These are phyloP conservation scores for Aphis gossypii DNA, from an alignment of 1,140 invertebrate species.

Conservation along the genomic window DNA sequence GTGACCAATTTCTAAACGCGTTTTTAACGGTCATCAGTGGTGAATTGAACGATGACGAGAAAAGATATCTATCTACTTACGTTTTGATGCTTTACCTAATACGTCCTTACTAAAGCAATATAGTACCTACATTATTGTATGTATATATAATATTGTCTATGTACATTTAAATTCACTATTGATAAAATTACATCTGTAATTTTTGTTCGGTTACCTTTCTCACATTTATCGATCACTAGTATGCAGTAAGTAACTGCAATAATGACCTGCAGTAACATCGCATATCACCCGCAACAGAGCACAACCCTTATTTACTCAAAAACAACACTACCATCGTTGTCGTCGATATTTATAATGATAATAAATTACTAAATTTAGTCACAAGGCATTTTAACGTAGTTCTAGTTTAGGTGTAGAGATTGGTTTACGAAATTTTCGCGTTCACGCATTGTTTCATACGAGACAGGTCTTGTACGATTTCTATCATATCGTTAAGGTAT, in stretches of 20 bases:
- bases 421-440: too few species aligned
- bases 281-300: background rate
- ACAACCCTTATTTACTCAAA: background rate
- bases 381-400: too few species aligned
- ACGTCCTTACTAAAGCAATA: background rate
- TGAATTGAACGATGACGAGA: background rate
- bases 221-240: background rate
- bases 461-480: too few species aligned
- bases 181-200: background rate
- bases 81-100: too few species aligned
- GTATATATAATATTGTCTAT: background rate
- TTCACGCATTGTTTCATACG: too few species aligned
- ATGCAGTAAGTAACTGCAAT: background rate
- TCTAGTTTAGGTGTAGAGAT: too few species aligned
- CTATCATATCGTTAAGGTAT: background rate
- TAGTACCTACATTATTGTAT: background rate
- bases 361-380: background rate
- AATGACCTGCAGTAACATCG: background rate
- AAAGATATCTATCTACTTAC: background rate
- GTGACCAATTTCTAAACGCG: background rate
- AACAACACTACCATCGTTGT: background rate
- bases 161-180: background rate
- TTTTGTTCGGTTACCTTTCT: background rate
- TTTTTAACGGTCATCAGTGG: background rate
- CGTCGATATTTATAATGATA: background rate